Evolutionary conservation across 2,113 vertebrate species (phyloP), one percentile per base, ranked within the genome.

Genomic region (Calonectris borealis): DNA sequence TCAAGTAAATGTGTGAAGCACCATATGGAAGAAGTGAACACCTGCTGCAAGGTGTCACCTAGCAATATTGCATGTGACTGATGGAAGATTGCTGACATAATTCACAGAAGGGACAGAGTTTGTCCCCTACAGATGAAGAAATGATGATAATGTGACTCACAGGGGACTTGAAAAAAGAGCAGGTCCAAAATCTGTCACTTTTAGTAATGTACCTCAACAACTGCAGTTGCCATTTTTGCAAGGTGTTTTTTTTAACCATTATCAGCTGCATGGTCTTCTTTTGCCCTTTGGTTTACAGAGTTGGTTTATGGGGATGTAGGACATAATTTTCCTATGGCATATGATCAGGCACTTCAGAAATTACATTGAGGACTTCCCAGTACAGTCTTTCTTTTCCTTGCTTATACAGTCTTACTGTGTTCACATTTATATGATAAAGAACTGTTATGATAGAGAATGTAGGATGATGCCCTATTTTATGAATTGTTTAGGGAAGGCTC

Each of bases 1-100:
- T 96, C 88, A 95, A 96, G 96, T 95, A 97, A 96, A 96, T 84
- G 93, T 95, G 94, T 90, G 94, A 97, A 96, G 92, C 90, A 88
- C 94, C 96, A 96, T 96, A 96, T 97, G 94, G 96, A 95, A 96
- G 88, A 95, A 96, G 94, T 79, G 96, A 97, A 96, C 97, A 97
- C 93, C 97, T 97, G 96, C 97, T 97, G 88, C 91, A 96, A 97
- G 95, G 94, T 97, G 95, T 96, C 96, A 95, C 75, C 83, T 92
- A 94, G 92, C 96, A 96, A 97, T 97, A 97, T 97, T 97, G 92
- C 65, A 80, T 79, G 83, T 88, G 91, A 96, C 94, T 97, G 83
- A 96, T 52, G 51, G 92, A 96, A 96, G 95, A 97, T 89, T 94
- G 91, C 90, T 93, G 92, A 88, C 96, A 97, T 96, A 92, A 96